phyloP scores from a whole-genome alignment of 2,113 vertebrate species.

The Naja naja region DNA sequence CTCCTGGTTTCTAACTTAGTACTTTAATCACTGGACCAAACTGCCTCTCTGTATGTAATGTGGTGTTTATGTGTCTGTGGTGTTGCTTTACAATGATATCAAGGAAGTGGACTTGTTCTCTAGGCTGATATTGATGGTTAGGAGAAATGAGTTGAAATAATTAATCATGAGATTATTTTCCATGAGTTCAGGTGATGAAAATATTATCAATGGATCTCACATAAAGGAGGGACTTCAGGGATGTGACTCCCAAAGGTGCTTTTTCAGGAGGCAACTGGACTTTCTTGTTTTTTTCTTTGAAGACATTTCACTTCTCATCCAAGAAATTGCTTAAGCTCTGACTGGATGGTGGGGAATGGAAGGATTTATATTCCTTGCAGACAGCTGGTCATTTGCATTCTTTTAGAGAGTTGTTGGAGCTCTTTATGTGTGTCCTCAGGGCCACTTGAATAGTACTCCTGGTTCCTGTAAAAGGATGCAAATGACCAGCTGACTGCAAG shows the following conservation, averaged over 20 bases:
- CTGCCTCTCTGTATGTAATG: background rate
- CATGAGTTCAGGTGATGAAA: background rate
- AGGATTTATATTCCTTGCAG: no score
- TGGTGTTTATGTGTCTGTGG: background rate
- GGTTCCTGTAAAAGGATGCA: no score
- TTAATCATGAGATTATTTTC: background rate
- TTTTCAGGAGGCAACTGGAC: no score
- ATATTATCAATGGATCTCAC: background rate
- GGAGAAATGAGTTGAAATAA: background rate
- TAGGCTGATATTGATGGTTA: background rate
- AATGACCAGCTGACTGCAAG: no score
- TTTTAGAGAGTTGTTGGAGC: no score
- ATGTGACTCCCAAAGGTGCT: background rate
- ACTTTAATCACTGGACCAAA: background rate
- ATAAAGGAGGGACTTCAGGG: background rate
- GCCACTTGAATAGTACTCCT: no score
- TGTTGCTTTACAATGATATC: background rate
- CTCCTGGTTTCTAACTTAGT: background rate
- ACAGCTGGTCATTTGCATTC: no score
- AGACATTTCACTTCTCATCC: no score
- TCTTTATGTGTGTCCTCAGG: no score
- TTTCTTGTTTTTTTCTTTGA: no score
- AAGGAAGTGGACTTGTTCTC: background rate
- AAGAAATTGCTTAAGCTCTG: no score
- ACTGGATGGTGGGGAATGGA: no score